These are phyloP conservation scores for Sialia sialis DNA, from an alignment of 2,113 vertebrate genomes.

Conservation along the genomic window DNA sequence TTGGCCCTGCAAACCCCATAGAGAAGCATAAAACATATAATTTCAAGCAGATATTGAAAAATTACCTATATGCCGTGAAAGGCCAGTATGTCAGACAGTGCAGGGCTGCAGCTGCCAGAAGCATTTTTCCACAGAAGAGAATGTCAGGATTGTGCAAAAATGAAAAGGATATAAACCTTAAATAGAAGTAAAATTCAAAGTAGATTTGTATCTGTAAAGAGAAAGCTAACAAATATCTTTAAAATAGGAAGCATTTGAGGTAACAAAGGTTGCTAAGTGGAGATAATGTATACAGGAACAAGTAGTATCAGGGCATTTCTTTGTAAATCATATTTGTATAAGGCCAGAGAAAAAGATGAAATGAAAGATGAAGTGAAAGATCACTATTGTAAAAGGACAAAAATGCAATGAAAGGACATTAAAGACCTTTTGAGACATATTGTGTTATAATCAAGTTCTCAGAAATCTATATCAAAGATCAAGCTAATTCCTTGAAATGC, in stretches of 20 bases:
- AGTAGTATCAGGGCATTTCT: neutral
- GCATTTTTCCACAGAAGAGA: neutral
- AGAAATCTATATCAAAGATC: neutral
- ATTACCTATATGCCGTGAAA: neutral
- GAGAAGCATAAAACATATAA: neutral
- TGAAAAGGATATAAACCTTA: neutral
- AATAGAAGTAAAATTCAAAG: neutral
- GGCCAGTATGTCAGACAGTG: neutral
- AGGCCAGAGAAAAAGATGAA: neutral
- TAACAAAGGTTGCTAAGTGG: neutral
- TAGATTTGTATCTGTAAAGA: neutral
- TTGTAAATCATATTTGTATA: slow-evolving; percentile 2
- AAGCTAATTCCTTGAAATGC: neutral
- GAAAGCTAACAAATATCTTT: neutral
- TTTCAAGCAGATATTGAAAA: neutral
- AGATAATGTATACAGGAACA: neutral
- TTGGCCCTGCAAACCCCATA: neutral
- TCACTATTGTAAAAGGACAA: neutral
- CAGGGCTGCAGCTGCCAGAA: neutral
- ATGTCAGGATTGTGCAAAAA: neutral
- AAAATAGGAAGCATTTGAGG: neutral
- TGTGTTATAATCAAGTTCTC: neutral
- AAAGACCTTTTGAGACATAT: neutral
- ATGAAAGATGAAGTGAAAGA: neutral
- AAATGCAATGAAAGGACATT: neutral